phyloP scores from a whole-genome alignment of 2,113 vertebrate species.

The Pygoscelis adeliae region DNA sequence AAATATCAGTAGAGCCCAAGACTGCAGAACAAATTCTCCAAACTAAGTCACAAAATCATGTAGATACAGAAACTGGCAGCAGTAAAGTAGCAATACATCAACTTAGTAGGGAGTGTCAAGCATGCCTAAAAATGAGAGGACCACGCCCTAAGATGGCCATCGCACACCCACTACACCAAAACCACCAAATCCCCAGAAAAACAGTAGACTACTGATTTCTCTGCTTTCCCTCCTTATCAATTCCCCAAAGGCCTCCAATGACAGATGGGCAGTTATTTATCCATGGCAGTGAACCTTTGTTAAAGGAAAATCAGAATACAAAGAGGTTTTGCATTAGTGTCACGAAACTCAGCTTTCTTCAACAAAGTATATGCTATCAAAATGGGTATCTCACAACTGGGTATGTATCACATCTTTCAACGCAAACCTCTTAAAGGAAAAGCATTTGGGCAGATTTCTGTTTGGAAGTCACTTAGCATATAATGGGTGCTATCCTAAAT shows the following conservation, averaged over 20 bases:
- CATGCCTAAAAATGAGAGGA: background rate
- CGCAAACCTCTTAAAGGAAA: constrained; percentile 27
- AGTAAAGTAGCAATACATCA: background rate
- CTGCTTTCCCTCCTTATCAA: background rate
- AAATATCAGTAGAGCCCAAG: background rate
- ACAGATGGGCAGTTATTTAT: constrained; percentile 63
- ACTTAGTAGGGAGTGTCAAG: background rate
- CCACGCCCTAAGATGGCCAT: background rate
- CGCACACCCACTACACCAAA: background rate
- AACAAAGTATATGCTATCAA: background rate
- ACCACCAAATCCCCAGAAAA: constrained; percentile 22
- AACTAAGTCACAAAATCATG: background rate
- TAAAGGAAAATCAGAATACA: constrained; percentile 47
- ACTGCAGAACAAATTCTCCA: background rate
- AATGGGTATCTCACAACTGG: background rate
- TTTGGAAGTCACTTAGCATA: constrained; percentile 47
- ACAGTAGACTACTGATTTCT: background rate
- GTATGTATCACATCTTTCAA: background rate
- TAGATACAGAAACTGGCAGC: background rate
- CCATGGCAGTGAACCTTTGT: constrained; percentile 39
- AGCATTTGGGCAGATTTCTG: constrained; percentile 33
- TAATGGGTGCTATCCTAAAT: constrained; percentile 55
- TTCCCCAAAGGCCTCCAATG: constrained; percentile 28
- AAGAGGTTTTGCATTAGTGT: constrained; percentile 16
- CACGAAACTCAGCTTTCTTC: constrained; percentile 3